A percentile compares a stretch with the other conserved stretches of the same genome.
These are phyloP conservation scores for Aix galericulata DNA, from an alignment of 2,113 vertebrate species.

Conservation along the genomic window DNA sequence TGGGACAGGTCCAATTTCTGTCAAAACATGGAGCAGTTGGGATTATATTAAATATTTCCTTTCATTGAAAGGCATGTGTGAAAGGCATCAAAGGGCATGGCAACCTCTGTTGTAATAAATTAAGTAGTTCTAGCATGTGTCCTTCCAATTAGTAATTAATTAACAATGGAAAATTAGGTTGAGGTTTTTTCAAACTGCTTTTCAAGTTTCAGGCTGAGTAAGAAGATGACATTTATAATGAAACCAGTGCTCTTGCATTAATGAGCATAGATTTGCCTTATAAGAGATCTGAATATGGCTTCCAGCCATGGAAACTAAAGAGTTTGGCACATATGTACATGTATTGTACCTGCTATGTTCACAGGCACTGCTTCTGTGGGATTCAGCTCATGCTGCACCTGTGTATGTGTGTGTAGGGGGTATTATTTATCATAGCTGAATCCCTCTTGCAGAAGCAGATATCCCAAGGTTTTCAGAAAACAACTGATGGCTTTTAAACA, in stretches of 20 bases:
- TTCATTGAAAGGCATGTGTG: background rate
- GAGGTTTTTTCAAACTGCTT: background rate
- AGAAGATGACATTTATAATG: background rate
- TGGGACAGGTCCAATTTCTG: background rate
- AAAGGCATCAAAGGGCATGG: background rate
- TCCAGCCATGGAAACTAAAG: background rate
- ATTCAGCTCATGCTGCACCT: fast-evolving
- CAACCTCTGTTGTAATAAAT: background rate
- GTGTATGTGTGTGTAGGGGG: fast-evolving
- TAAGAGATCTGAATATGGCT: background rate
- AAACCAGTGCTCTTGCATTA: background rate
- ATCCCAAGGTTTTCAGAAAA: background rate
- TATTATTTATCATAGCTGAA: background rate
- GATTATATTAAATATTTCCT: background rate
- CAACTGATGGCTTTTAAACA: background rate
- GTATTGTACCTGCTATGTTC: fast-evolving
- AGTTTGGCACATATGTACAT: fast-evolving
- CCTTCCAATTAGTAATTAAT: background rate
- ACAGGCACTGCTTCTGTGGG: background rate
- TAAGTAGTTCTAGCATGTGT: background rate
- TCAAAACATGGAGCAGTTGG: background rate
- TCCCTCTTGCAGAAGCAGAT: background rate
- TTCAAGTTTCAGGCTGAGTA: background rate
- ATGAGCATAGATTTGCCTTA: background rate
- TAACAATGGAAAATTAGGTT: background rate